Conservation (phyloP, 2,113 vertebrate genomes). For the Rutilus rutilus region DNA sequence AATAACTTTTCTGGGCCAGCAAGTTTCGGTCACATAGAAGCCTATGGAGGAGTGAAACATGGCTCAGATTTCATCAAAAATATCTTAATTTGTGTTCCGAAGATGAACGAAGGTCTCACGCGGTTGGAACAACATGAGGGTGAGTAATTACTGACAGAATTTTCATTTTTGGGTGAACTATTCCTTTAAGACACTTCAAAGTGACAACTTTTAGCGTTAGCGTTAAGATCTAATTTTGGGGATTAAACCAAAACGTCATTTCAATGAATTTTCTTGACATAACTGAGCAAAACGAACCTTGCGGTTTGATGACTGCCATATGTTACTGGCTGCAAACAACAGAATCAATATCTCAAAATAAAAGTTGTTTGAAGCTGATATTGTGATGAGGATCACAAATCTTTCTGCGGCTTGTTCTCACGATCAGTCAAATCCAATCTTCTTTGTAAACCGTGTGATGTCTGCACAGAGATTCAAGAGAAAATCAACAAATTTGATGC, state of each 20-base stretch:
- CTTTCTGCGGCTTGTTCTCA: constrained; percentile 8
- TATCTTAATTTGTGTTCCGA: too few relatives aligned
- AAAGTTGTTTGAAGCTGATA: constrained; percentile 8
- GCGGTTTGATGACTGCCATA: constrained; percentile 21
- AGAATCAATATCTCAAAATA: constrained; percentile 16
- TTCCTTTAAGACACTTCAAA: too few relatives aligned
- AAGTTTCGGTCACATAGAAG: too few relatives aligned
- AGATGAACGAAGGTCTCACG: too few relatives aligned
- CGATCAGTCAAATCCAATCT: not conserved
- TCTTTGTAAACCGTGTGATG: not conserved
- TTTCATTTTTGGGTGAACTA: too few relatives aligned
- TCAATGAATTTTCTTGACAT: not conserved
- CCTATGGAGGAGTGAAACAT: too few relatives aligned
- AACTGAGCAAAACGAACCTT: not conserved
- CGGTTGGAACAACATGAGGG: too few relatives aligned
- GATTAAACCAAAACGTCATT: not conserved
- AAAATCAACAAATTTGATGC: constrained; percentile 13
- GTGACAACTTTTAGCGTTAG: too few relatives aligned
- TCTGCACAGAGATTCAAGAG: constrained; percentile 1
- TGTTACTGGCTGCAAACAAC: constrained; percentile 28
- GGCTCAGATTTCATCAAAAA: too few relatives aligned
- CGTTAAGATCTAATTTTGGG: not conserved
- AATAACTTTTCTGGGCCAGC: too few relatives aligned
- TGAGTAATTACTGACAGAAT: too few relatives aligned
- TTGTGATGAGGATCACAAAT: not conserved